Evolutionary conservation across 2,888 invertebrate species (phyloP).

Genomic region (Agriopis aurantiaria): DNA sequence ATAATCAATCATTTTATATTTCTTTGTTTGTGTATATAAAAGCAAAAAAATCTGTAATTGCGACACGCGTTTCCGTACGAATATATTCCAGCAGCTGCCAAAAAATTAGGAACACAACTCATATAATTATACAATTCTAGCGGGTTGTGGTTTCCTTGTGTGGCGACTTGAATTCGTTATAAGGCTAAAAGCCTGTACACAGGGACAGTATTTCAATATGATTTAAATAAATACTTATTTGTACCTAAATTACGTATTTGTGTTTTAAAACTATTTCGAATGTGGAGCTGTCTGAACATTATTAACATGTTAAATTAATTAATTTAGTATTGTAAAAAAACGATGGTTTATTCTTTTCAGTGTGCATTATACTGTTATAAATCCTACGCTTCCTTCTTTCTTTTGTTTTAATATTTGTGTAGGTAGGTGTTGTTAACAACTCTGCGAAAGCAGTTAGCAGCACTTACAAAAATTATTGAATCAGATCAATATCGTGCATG

Average conservation of each 20-base stretch:
- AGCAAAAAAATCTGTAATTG: conserved; percentile 8
- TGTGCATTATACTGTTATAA: too few species aligned
- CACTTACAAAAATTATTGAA: too few species aligned
- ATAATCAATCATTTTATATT: background rate
- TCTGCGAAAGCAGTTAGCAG: too few species aligned
- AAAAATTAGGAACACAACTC: conserved; percentile 25
- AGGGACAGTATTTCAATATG: background rate
- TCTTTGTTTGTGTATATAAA: too few species aligned
- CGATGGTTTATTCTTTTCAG: too few species aligned
- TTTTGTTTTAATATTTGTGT: too few species aligned
- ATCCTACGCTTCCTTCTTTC: too few species aligned
- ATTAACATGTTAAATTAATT: too few species aligned
- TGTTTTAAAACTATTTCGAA: background rate
- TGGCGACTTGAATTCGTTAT: conserved; percentile 22
- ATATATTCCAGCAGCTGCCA: conserved; percentile 20
- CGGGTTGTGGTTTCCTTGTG: conserved; percentile 25
- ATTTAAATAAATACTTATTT: background rate
- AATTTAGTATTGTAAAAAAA: too few species aligned
- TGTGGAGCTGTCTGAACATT: too few species aligned
- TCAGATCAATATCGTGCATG: too few species aligned
- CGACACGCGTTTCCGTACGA: conserved; percentile 22
- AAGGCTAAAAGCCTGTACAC: background rate
- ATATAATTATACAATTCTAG: conserved; percentile 21
- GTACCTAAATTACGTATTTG: background rate
- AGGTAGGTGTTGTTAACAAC: too few species aligned